Conservation (phyloP, 2,888 invertebrate species). For the Phalera bucephala region DNA sequence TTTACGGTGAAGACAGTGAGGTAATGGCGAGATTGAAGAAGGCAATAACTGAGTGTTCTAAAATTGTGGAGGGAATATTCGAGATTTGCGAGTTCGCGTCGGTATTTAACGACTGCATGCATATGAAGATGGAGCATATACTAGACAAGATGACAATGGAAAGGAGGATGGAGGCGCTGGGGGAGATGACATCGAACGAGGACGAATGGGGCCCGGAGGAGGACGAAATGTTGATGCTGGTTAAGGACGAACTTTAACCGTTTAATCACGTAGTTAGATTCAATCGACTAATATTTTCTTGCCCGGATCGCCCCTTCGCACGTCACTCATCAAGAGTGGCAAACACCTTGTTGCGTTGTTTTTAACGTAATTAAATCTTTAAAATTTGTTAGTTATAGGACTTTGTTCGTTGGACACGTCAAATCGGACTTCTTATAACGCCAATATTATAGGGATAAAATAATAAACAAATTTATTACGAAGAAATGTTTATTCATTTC, state of each 20-base stretch:
- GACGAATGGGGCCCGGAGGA: slow-evolving; percentile 69
- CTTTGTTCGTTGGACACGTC: too few species aligned
- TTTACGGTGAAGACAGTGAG: slow-evolving; percentile 68
- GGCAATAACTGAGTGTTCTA: slow-evolving; percentile 57
- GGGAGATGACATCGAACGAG: slow-evolving; percentile 58
- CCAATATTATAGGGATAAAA: slow-evolving; percentile 6
- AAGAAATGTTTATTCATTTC: slow-evolving; percentile 76
- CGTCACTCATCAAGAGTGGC: too few species aligned
- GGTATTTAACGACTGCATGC: slow-evolving; percentile 76
- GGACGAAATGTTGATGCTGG: slow-evolving; percentile 61
- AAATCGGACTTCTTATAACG: too few species aligned
- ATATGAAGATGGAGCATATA: slow-evolving; percentile 75
- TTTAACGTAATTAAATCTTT: too few species aligned
- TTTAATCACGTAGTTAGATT: too few species aligned
- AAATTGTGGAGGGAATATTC: slow-evolving; percentile 56
- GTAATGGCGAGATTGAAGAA: slow-evolving; percentile 53
- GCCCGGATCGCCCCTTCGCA: too few species aligned
- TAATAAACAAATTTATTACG: slow-evolving; percentile 43
- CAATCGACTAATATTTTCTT: too few species aligned
- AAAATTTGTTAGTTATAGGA: too few species aligned
- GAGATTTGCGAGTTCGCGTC: slow-evolving; percentile 74
- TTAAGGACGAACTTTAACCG: slow-evolving; percentile 63
- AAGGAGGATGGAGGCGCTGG: slow-evolving; percentile 67
- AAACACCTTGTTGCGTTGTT: too few species aligned
- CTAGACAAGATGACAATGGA: slow-evolving; percentile 70